Evolutionary conservation across 2,888 invertebrate genomes (phyloP).

Genomic region (Drosophila macrospina): DNA sequence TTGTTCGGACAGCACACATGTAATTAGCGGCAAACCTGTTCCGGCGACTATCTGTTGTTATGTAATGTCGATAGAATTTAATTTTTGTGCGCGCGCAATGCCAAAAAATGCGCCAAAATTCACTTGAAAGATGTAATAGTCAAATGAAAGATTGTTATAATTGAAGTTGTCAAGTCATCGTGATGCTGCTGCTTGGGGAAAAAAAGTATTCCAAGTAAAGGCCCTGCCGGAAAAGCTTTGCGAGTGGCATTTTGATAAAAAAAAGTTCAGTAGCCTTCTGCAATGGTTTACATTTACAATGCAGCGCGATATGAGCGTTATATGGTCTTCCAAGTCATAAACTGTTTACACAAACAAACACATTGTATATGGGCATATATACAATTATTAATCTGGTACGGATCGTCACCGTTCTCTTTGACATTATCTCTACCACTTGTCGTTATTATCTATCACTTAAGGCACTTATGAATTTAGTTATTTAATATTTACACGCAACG

Average conservation of each 20-base stretch:
- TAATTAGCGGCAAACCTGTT: constrained; percentile 64
- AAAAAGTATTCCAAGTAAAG: constrained; percentile 7
- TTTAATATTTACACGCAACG: not conserved
- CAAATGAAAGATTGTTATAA: not conserved
- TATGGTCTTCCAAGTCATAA: constrained; percentile 3
- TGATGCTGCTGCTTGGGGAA: constrained; percentile 38
- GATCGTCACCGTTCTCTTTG: constrained; percentile 10
- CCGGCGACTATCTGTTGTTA: constrained; percentile 49
- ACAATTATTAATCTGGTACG: not conserved
- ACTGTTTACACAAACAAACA: constrained; percentile 28
- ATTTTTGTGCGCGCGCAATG: constrained; percentile 22
- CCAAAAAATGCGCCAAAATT: constrained; percentile 16
- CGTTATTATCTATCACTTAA: constrained; percentile 12
- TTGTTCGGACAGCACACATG: constrained; percentile 35
- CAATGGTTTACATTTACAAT: constrained; percentile 15
- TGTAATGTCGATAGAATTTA: constrained; percentile 37
- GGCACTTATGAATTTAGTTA: not conserved
- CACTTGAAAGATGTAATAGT: not conserved
- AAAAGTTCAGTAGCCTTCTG: constrained; percentile 44
- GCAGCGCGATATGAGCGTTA: constrained; percentile 17
- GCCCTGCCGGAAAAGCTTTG: not conserved
- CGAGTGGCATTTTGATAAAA: constrained; percentile 28
- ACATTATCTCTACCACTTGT: constrained; percentile 27
- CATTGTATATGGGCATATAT: constrained; percentile 9
- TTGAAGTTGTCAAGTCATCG: constrained; percentile 41